Evolutionary conservation across 2,113 vertebrate genomes (phyloP).

Genomic region (Gasterosteus nipponicus): DNA sequence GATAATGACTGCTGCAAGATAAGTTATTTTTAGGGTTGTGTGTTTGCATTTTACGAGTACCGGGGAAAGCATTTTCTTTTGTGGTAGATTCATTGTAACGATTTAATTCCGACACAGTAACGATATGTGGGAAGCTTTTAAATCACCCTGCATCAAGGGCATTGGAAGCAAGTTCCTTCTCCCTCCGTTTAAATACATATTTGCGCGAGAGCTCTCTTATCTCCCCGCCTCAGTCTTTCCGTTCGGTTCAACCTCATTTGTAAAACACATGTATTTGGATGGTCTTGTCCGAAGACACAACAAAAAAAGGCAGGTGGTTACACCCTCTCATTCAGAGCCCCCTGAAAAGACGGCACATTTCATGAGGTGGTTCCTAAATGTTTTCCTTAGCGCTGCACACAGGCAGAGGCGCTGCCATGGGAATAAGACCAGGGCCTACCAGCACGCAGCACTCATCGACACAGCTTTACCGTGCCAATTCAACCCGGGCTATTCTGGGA

Average conservation of each 20-base stretch:
- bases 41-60: conserved; percentile 71
- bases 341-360: conserved; percentile 54
- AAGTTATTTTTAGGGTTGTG: conserved; percentile 79
- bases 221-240: conserved; percentile 36
- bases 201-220: conserved; percentile 48
- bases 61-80: conserved; percentile 47
- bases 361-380: conserved; percentile 62
- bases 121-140: conserved; percentile 43
- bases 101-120: conserved; percentile 46
- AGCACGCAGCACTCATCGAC: conserved; percentile 50
- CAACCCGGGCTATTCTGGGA: conserved; percentile 72
- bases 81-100: conserved; percentile 46
- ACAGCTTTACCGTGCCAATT: conserved; percentile 65
- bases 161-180: conserved; percentile 46
- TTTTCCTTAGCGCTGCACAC: conserved; percentile 46
- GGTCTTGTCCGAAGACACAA: conserved; percentile 31
- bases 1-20: conserved; percentile 78
- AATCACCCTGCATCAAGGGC: conserved; percentile 37
- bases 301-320: conserved; percentile 50
- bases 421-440: conserved; percentile 46
- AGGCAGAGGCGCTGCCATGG: conserved; percentile 43
- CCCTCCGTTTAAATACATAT: conserved; percentile 41
- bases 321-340: conserved; percentile 61
- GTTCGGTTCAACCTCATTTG: conserved; percentile 50
- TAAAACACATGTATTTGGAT: conserved; percentile 47